Percentiles rank a stretch among this genome's conserved stretches.
These are phyloP conservation scores for Azorinus chamasolen DNA, from an alignment of 2,888 invertebrate genomes.

Conservation along the genomic window DNA sequence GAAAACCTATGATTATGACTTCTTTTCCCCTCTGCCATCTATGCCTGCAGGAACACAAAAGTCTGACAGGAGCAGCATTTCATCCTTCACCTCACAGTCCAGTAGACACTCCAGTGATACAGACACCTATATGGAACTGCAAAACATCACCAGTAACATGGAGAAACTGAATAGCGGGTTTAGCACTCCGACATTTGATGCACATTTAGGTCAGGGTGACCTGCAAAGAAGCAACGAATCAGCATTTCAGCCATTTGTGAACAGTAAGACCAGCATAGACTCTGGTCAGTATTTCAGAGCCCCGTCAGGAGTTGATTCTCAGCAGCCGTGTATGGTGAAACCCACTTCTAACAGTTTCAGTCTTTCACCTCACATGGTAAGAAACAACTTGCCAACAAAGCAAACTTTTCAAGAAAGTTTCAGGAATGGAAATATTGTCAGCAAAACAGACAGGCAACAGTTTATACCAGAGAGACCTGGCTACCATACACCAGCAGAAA, in stretches of 20 bases:
- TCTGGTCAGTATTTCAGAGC: not conserved
- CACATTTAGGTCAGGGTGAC: slow-evolving; percentile 8
- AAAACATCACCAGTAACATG: slow-evolving; percentile 40
- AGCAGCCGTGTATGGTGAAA: too few species aligned
- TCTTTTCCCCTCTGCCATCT: slow-evolving; percentile 35
- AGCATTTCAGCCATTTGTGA: slow-evolving; percentile 54
- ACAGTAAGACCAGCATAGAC: not conserved
- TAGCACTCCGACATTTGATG: slow-evolving; percentile 13
- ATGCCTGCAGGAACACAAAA: slow-evolving; percentile 16
- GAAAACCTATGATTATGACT: slow-evolving; percentile 12
- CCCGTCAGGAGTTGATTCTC: too few species aligned
- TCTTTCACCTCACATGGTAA: too few species aligned
- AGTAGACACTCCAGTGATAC: slow-evolving; percentile 54
- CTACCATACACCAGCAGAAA: not conserved
- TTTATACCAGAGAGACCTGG: not conserved
- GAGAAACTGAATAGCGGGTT: slow-evolving; percentile 21
- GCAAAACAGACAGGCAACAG: not conserved
- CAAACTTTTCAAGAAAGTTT: not conserved
- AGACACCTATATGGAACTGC: slow-evolving; percentile 53
- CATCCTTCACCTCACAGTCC: slow-evolving; percentile 49
- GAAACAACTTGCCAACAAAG: not conserved
- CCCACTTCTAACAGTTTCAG: too few species aligned
- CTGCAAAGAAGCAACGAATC: slow-evolving; percentile 25
- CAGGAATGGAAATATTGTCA: not conserved
- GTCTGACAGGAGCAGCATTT: slow-evolving; percentile 56